Conservation (phyloP, 2,113 vertebrate species). For the Suncus etruscus region DNA sequence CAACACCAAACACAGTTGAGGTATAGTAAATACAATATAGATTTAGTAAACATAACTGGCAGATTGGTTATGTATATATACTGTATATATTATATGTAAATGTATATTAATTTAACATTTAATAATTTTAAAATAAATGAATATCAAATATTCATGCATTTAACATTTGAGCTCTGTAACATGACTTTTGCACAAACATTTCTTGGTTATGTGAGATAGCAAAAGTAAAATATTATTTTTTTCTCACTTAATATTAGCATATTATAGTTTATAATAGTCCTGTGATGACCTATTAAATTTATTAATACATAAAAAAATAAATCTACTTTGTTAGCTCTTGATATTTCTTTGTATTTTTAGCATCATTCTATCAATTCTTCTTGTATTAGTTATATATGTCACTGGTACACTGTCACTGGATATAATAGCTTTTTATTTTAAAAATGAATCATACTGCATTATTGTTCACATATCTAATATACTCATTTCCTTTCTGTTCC, state of each 20-base stretch:
- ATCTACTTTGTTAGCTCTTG: constrained; percentile 41
- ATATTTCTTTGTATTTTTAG: constrained; percentile 58
- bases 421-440: constrained; percentile 76
- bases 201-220: not conserved
- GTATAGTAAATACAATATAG: not conserved
- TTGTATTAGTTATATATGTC: constrained; percentile 74
- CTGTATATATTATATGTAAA: not conserved
- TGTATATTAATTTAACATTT: no score
- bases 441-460: constrained; percentile 75
- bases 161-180: not conserved
- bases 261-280: constrained; percentile 11
- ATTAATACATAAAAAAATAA: constrained; percentile 53
- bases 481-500: constrained; percentile 74
- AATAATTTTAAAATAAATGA: no score
- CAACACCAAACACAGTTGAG: not conserved
- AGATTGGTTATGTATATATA: not conserved
- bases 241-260: not conserved
- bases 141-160: not conserved
- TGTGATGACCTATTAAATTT: constrained; percentile 44
- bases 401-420: constrained; percentile 54
- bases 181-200: not conserved
- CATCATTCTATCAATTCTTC: constrained; percentile 28
- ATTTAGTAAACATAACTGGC: no score
- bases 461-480: constrained; percentile 76
- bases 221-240: not conserved